Conservation (phyloP, 2,797 vertebrate genomes). For the Phoxinus dragarum region DNA sequence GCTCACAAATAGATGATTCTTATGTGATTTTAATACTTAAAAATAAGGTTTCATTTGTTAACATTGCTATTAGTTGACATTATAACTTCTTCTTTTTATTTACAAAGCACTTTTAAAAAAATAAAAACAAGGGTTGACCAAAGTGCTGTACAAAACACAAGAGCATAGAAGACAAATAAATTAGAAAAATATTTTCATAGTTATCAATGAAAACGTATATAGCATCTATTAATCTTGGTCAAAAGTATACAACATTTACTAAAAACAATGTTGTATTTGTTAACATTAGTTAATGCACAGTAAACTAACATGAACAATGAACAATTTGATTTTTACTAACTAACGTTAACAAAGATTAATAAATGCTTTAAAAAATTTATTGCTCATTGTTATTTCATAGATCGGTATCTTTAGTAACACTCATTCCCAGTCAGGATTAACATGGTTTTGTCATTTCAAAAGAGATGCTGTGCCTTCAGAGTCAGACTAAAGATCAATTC, state of each 20-base stretch:
- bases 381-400: neutral
- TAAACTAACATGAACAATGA: neutral
- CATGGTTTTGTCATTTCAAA: neutral
- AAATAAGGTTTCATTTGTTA: neutral
- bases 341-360: neutral
- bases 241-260: neutral
- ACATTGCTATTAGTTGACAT: neutral
- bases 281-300: neutral
- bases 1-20: neutral
- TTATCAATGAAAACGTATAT: neutral
- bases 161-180: neutral
- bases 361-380: neutral
- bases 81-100: neutral
- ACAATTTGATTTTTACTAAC: neutral
- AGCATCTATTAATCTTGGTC: neutral
- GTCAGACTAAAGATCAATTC: constrained; percentile 4
- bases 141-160: neutral
- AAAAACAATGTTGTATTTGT: neutral
- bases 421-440: neutral
- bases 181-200: neutral
- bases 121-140: no score
- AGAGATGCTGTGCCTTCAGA: neutral
- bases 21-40: neutral
- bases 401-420: neutral
- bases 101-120: neutral